A percentile compares a stretch with the other conserved stretches of the same genome.
Evolutionary conservation across 2,113 vertebrate genomes (phyloP).

Genomic region (Oryzias melastigma): DNA sequence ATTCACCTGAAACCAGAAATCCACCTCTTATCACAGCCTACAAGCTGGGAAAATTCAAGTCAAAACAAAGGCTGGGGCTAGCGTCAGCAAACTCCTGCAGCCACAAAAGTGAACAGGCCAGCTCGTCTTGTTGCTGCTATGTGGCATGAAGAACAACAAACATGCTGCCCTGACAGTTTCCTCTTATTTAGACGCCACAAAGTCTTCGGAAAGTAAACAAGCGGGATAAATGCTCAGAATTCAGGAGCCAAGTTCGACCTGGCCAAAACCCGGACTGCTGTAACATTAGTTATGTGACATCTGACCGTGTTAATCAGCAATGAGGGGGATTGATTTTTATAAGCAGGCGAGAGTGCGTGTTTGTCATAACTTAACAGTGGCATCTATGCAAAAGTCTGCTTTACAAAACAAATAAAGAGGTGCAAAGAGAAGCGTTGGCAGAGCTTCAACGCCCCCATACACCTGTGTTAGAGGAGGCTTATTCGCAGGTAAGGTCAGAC

Average conservation of each 20-base stretch:
- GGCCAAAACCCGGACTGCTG: neutral
- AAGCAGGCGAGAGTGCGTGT: neutral
- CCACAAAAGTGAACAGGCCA: slow-evolving; percentile 27
- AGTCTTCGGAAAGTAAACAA: slow-evolving; percentile 30
- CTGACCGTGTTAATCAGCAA: too few species aligned
- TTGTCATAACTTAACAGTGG: slow-evolving; percentile 1
- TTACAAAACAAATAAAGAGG: slow-evolving; percentile 1
- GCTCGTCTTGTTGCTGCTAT: slow-evolving; percentile 54
- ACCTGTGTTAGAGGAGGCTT: neutral
- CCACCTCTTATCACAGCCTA: too few species aligned
- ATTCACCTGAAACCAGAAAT: too few species aligned
- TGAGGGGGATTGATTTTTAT: neutral
- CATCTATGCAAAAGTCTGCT: neutral
- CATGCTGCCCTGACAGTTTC: slow-evolving; percentile 30
- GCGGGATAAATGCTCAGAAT: slow-evolving; percentile 13
- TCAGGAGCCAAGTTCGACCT: neutral
- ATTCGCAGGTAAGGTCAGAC: neutral
- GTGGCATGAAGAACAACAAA: slow-evolving; percentile 58
- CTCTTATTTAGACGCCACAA: slow-evolving; percentile 28
- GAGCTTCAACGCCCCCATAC: neutral
- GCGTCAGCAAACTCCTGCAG: neutral
- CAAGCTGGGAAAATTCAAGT: neutral
- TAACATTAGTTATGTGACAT: too few species aligned
- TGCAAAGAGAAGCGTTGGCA: neutral
- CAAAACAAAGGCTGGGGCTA: neutral